A percentile compares a stretch with the other conserved stretches of the same genome.
These are phyloP conservation scores for Desmophyllum pertusum DNA, from an alignment of 92 coral and sea anemone genomes.

Conservation along the genomic window DNA sequence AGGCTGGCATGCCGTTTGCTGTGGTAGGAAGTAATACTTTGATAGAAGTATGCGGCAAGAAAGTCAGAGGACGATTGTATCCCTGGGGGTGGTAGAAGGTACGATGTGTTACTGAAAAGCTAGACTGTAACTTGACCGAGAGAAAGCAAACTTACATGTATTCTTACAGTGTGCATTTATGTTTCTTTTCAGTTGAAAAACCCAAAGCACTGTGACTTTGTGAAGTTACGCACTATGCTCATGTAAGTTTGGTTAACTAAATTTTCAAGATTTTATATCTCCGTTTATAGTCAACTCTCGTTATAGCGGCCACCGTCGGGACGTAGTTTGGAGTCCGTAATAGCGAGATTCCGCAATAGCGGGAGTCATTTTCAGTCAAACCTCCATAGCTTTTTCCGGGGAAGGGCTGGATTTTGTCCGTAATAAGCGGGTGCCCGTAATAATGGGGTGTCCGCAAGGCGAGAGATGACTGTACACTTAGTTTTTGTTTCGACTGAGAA, in stretches of 20 bases:
- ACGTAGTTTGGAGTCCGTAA: too few species aligned
- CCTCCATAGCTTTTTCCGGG: too few species aligned
- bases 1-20: slow-evolving; percentile 95
- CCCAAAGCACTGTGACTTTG: slow-evolving; percentile 97
- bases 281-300: too few species aligned
- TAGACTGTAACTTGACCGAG: not conserved
- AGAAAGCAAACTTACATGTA: not conserved
- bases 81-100: slow-evolving; percentile 99
- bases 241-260: slow-evolving; percentile 94
- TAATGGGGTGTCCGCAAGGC: too few species aligned
- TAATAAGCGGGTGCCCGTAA: too few species aligned
- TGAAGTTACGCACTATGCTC: slow-evolving; percentile 91
- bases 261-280: too few species aligned
- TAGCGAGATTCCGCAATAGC: not conserved
- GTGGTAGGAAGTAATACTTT: slow-evolving; percentile 97
- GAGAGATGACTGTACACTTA: too few species aligned
- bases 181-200: slow-evolving; percentile 88
- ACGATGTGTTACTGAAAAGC: not conserved
- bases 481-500: too few species aligned
- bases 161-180: not conserved
- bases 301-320: too few species aligned
- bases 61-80: slow-evolving; percentile 91
- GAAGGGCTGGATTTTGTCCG: too few species aligned
- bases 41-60: slow-evolving; percentile 90
- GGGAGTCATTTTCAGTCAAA: too few species aligned